Conservation (phyloP, 2,888 invertebrate species). For the Cephus pygmeus region DNA sequence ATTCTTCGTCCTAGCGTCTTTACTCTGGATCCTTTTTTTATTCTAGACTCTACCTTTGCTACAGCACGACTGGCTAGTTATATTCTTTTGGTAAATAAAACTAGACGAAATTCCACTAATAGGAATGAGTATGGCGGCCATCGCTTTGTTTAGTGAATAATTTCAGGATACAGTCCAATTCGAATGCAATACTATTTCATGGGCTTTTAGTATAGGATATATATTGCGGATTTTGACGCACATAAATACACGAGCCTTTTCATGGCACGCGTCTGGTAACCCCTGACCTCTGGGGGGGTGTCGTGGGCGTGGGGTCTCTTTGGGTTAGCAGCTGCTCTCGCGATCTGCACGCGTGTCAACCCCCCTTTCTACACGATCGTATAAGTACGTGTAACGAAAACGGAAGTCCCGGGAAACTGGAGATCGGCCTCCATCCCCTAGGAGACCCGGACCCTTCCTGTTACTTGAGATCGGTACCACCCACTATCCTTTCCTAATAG, state of each 20-base stretch:
- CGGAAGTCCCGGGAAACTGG: constrained; percentile 24
- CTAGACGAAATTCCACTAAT: not conserved
- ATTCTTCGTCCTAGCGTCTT: not conserved
- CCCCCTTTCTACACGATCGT: not conserved
- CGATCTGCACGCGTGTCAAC: constrained; percentile 34
- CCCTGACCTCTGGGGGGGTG: constrained; percentile 50
- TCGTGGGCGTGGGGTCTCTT: constrained; percentile 55
- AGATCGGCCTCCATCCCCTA: constrained; percentile 14
- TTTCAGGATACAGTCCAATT: not conserved
- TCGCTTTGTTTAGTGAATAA: not conserved
- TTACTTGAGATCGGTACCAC: constrained; percentile 36
- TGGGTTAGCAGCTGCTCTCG: constrained; percentile 42
- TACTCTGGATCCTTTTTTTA: not conserved
- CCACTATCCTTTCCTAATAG: constrained; percentile 36
- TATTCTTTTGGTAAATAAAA: not conserved
- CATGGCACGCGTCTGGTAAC: constrained; percentile 26
- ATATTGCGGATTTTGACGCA: not conserved
- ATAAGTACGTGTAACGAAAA: constrained; percentile 1
- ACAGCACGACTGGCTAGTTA: not conserved
- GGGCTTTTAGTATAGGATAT: not conserved
- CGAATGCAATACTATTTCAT: not conserved
- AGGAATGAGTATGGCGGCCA: not conserved
- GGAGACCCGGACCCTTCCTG: constrained; percentile 19
- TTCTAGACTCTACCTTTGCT: not conserved
- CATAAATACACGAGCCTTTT: not conserved